phyloP scores from a whole-genome alignment of 2,797 vertebrate species.

The Alosa sapidissima region DNA sequence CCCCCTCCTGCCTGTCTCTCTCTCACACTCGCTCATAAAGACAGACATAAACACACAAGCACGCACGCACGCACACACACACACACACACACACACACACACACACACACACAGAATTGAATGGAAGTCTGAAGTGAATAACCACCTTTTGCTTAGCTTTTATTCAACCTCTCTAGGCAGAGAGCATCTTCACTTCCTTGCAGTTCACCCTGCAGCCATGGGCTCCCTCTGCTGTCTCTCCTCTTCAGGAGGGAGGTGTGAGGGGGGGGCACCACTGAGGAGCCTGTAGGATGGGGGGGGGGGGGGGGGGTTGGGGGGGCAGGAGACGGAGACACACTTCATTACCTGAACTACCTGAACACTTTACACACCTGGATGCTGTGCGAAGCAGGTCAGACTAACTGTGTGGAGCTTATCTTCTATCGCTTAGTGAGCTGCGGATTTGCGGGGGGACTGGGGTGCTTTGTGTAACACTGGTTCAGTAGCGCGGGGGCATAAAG shows the following conservation, averaged over 20 bases:
- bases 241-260: slow-evolving; percentile 19
- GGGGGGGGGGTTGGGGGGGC: no score
- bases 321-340: slow-evolving; percentile 28
- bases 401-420: slow-evolving; percentile 50
- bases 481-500: slow-evolving; percentile 92
- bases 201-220: slow-evolving; percentile 30
- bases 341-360: slow-evolving; percentile 46
- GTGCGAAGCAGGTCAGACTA: neutral
- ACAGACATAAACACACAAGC: neutral
- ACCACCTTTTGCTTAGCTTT: slow-evolving; percentile 58
- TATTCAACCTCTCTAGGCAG: slow-evolving; percentile 36
- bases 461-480: slow-evolving; percentile 78
- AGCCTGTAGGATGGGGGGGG: slow-evolving; percentile 40
- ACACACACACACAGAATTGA: slow-evolving; percentile 29
- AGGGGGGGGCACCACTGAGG: neutral
- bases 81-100: slow-evolving; percentile 25
- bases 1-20: neutral
- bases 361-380: slow-evolving; percentile 27
- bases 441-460: slow-evolving; percentile 85
- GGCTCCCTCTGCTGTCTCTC: slow-evolving; percentile 25
- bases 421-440: slow-evolving; percentile 50
- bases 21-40: neutral
- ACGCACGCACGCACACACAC: slow-evolving; percentile 11
- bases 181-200: slow-evolving; percentile 30
- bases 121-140: slow-evolving; percentile 48